phyloP scores from a whole-genome alignment of 2,888 invertebrate genomes.

The Eurytoma californica region DNA sequence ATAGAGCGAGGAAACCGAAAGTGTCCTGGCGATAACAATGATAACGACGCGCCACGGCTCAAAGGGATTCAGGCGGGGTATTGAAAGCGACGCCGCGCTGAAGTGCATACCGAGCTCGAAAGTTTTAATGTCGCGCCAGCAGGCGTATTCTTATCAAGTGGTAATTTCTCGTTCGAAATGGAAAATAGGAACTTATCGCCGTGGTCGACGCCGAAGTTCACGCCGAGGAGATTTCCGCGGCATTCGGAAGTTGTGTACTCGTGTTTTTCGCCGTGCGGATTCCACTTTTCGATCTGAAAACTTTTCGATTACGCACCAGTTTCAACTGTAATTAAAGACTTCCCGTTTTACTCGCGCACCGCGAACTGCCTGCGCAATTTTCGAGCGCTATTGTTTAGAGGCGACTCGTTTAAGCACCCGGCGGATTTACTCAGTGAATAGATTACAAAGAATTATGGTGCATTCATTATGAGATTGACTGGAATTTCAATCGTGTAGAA shows the following conservation, averaged over 20 bases:
- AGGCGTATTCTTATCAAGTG: slow-evolving; percentile 49
- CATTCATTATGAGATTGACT: no score
- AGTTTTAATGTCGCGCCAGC: slow-evolving; percentile 39
- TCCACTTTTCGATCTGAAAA: no score
- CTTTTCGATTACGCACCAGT: not conserved
- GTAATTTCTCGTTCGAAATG: slow-evolving; percentile 36
- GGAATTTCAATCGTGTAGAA: no score
- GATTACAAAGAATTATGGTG: no score
- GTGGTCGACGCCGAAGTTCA: not conserved
- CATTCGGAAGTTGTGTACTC: not conserved
- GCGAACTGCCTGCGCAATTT: not conserved
- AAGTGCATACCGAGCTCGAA: not conserved
- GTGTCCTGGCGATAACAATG: slow-evolving; percentile 56
- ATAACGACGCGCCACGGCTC: slow-evolving; percentile 24
- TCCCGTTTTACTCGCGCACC: not conserved
- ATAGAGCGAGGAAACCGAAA: not conserved
- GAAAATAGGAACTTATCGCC: slow-evolving; percentile 41
- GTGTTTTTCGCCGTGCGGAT: not conserved
- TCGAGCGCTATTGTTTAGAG: not conserved
- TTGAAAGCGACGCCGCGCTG: slow-evolving; percentile 17
- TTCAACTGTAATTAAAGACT: not conserved
- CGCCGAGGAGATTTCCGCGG: not conserved
- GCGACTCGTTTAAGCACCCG: no score
- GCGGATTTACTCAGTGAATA: no score
- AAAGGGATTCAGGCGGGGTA: slow-evolving; percentile 17